Base-by-base conservation (phyloP, 2,797 vertebrate species). In the Coregonus suidteri region DNA sequence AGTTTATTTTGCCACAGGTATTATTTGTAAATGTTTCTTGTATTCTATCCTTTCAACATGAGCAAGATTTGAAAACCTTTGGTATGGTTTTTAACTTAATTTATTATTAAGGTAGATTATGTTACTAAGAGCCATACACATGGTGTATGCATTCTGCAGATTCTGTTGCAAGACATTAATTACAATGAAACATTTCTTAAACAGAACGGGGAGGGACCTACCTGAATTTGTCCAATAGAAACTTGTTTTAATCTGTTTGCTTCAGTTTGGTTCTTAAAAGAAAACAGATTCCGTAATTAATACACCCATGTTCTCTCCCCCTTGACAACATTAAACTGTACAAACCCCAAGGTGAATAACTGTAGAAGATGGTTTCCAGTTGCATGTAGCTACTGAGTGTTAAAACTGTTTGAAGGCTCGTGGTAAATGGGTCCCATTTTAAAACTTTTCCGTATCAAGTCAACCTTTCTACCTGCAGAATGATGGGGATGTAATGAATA, bases 1-100 rank as follows among this genome's bases (percentile, higher is more conserved):
- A 80, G 82, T 88, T 93, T 87, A 85, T 95, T 96, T 95, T 96
- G 93, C 94, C 94, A 93, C 94, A 92, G 89, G 88, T 94, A 94
- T 96, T 94, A 94, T 96, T 94, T 95, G 95, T 96, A 95, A 95
- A 95, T 96, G 93, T 95, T 94, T 85, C 93, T 93, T 95, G 94
- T 96, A 94, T 93, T 95, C 94, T 96, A 94, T 95, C 93, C 92
- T 94, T 94, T 93, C 88, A 94, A 92, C 87, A 85, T 87, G 90
- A 96, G 94, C 93, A 91, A 92, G 92, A 93, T 93, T 91, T 93
- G 94, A 94, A 93, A 91, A 93, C 90, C 93, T 84, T 95, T 92
- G 91, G 90, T 95, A 95, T 95, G 93, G 90, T 94, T 96, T 95
- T 95, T 94, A 94, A 95, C 84, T 91, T 94, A 96, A 96, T 97